phyloP scores from a whole-genome alignment of 2,113 vertebrate species.

The Ophthalmolycus amberensis region DNA sequence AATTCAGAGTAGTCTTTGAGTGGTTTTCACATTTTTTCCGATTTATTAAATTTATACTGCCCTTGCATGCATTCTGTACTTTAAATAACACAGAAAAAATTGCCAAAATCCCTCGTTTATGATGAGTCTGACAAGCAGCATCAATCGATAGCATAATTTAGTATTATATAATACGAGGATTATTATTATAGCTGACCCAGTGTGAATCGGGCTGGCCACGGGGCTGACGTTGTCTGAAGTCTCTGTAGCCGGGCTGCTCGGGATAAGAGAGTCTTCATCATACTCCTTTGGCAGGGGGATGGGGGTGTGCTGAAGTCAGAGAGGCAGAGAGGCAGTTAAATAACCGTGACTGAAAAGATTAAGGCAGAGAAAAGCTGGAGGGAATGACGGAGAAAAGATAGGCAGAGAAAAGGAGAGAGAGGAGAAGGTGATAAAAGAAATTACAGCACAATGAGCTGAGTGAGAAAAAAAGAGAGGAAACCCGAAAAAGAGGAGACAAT shows the following conservation, averaged over 20 bases:
- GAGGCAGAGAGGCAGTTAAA: slow-evolving; percentile 28
- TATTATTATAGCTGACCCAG: slow-evolving; percentile 85
- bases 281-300: slow-evolving; percentile 90
- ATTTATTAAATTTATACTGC: not conserved
- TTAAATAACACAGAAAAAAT: not conserved
- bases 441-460: not conserved
- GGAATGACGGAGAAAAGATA: not conserved
- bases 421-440: not conserved
- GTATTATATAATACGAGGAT: slow-evolving; percentile 1
- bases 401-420: not conserved
- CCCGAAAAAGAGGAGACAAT: not conserved
- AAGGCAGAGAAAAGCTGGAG: not conserved
- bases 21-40: too few relatives aligned
- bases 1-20: too few relatives aligned
- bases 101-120: not conserved
- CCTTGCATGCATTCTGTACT: not conserved
- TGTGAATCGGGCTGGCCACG: slow-evolving; percentile 97
- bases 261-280: slow-evolving; percentile 96
- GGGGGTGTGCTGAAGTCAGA: slow-evolving; percentile 81
- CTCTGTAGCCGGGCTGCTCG: slow-evolving; percentile 97
- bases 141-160: not conserved
- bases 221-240: slow-evolving; percentile 99
- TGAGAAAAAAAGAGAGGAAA: not conserved
- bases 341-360: slow-evolving; percentile 26
- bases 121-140: not conserved